Percentiles rank a stretch among this genome's conserved stretches.
Evolutionary conservation across 2,113 vertebrate species (phyloP).

Genomic region (Syngnathus typhle): DNA sequence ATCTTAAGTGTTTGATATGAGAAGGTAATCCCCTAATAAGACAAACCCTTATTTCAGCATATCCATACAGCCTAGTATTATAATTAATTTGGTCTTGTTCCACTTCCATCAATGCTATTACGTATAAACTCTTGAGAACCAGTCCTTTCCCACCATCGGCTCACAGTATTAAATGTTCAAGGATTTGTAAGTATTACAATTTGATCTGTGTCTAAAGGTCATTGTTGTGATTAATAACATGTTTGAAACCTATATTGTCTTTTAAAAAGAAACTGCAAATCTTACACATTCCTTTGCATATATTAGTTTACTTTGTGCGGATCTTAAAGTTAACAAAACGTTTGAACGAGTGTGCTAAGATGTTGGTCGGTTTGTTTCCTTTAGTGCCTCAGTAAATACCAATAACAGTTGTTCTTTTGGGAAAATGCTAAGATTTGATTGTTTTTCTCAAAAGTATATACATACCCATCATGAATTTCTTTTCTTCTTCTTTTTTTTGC

Average conservation of each 20-base stretch:
- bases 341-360: background rate
- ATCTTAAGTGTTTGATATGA: constrained; percentile 10
- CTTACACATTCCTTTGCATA: background rate
- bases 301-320: background rate
- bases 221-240: background rate
- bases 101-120: background rate
- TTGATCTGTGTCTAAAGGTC: background rate
- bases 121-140: background rate
- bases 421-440: background rate
- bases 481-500: constrained; percentile 26
- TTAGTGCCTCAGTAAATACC: background rate
- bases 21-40: constrained; percentile 39
- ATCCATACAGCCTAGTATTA: background rate
- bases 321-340: background rate
- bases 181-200: background rate
- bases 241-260: background rate
- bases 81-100: background rate
- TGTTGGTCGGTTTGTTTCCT: background rate
- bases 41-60: constrained; percentile 4
- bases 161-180: background rate
- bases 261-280: background rate
- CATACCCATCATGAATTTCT: constrained; percentile 7
- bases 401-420: too few relatives aligned
- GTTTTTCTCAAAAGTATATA: background rate
- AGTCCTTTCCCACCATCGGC: background rate